phyloP scores from a whole-genome alignment of 2,113 vertebrate genomes.

The Prietella phreatophila region DNA sequence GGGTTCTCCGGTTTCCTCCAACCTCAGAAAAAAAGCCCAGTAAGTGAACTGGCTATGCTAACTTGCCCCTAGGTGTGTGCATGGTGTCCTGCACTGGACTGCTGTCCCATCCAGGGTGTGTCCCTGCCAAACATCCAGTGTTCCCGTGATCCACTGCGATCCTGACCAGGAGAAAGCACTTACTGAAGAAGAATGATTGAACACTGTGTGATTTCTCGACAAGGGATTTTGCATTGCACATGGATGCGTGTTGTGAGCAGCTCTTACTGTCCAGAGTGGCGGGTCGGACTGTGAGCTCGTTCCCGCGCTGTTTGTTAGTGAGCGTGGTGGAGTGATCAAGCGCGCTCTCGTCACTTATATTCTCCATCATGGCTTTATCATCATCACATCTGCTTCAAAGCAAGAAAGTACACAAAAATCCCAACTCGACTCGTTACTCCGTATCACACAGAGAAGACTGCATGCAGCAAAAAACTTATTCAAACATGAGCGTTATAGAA shows the following conservation, averaged over 20 bases:
- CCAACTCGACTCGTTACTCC: background rate
- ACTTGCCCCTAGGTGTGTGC: background rate
- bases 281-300: constrained; percentile 84
- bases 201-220: background rate
- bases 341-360: constrained; percentile 55
- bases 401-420: background rate
- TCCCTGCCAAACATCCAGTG: background rate
- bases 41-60: background rate
- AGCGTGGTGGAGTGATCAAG: constrained; percentile 83
- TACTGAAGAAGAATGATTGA: background rate
- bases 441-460: background rate
- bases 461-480: background rate
- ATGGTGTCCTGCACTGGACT: background rate
- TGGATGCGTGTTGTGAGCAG: background rate
- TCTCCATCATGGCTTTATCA: constrained; percentile 41
- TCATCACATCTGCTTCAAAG: constrained; percentile 36
- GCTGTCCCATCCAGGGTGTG: background rate
- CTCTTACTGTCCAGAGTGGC: constrained; percentile 87
- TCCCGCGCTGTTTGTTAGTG: constrained; percentile 93
- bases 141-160: background rate
- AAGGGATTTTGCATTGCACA: background rate
- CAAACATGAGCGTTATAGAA: background rate
- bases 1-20: background rate
- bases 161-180: background rate
- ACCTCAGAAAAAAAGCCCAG: background rate